Base-by-base conservation (phyloP, 2,113 vertebrate genomes). In the Ivindomyrus marchei region DNA sequence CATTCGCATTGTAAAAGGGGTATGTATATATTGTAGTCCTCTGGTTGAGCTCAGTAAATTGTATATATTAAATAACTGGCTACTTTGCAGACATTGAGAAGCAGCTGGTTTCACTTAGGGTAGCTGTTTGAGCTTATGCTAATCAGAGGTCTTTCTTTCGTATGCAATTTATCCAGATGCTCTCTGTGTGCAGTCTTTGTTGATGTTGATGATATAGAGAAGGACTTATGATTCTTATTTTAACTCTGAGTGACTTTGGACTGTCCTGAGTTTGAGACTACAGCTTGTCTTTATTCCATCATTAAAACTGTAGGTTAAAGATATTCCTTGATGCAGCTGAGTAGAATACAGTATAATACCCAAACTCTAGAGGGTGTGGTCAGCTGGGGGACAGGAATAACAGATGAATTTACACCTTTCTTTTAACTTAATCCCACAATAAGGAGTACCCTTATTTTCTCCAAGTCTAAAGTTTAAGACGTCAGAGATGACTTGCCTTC, bases 81-180 rank as follows among this genome's bases (percentile, higher is more conserved):
- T 53, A 19, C 85, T 87, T 39, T 31, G 6, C 49, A 19, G 85
- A 87, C 24, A 56, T 27, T 87, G 85, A 87, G 85, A 53, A 56
- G 49, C 85, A 56, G 50, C 85, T 87, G 85, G 31, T 56, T 87
- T 87, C 49, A 36, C 50, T 53, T 87, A 53, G 50, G 83, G 21
- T 85, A 19, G 27, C 85, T 87, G 49, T 9, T 53, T 52, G 6
- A 87, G 85, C 17, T 86, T 50, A 86, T 49, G 45, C 21, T 86
- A 49, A 87, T 31, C 85, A 87, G 49, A 36, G 49, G 24, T 15
- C 83, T 85, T 85, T 85, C 83, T 85, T 85, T 27, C 24, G 7
- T 46, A 1, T 85, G 83, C 84, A 27, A 13, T 24, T 86, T 50
- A 49, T 13, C 84, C 83, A 47, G 42, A 85, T 85, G 83, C 45